A percentile compares a stretch with the other conserved stretches of the same genome.
phyloP scores from a whole-genome alignment of 2,888 invertebrate species.

The Merodon equestris region DNA sequence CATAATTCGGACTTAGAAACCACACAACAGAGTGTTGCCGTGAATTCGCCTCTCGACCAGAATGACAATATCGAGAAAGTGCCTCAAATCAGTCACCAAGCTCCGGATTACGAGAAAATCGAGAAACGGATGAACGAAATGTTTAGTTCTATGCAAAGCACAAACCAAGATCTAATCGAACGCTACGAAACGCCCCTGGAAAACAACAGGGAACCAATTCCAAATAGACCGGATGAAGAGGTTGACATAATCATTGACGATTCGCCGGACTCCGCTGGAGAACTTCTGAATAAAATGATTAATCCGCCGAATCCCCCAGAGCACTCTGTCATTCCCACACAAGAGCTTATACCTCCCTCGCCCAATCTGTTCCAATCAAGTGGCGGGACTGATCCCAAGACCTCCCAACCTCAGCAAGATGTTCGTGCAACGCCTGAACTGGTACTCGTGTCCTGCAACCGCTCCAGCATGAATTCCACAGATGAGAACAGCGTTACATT shows the following conservation, averaged over 20 bases:
- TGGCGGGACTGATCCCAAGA: constrained; percentile 29
- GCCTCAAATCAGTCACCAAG: too few species aligned
- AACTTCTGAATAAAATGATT: constrained; percentile 12
- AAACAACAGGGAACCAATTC: too few species aligned
- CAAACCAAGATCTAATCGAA: too few species aligned
- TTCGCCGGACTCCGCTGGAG: neutral
- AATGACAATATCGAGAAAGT: too few species aligned
- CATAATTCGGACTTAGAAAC: too few species aligned
- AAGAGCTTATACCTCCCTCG: constrained; percentile 25
- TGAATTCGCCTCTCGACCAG: too few species aligned
- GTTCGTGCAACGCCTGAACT: constrained; percentile 17
- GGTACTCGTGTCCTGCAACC: constrained; percentile 31
- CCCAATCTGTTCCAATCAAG: constrained; percentile 50
- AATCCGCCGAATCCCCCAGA: neutral
- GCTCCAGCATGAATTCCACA: constrained; percentile 7
- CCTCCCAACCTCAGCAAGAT: neutral
- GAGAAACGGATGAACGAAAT: too few species aligned
- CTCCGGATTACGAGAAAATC: too few species aligned
- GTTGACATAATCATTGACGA: neutral
- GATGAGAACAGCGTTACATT: constrained; percentile 35
- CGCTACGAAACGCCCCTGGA: too few species aligned
- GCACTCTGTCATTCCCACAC: neutral
- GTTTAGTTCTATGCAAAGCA: too few species aligned
- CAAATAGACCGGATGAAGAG: too few species aligned
- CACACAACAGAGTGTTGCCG: too few species aligned